Evolutionary conservation across 1,140 invertebrate genomes (phyloP).

Genomic region (Potamilus streckersoni): DNA sequence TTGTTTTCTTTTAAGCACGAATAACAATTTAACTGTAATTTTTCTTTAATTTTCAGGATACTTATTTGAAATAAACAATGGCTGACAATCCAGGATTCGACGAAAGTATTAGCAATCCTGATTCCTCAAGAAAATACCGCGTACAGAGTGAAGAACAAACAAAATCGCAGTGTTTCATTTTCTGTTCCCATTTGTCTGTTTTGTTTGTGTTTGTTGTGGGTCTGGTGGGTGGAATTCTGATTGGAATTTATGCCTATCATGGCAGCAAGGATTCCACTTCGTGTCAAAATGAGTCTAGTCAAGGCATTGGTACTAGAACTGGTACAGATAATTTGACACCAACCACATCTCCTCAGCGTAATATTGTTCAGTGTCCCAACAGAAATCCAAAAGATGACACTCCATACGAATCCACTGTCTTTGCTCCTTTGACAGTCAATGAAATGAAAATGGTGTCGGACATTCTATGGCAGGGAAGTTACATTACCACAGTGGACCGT

Average conservation of each 20-base stretch:
- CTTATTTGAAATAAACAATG: too few species aligned
- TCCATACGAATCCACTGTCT: constrained; percentile 14
- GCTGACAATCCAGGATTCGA: too few species aligned
- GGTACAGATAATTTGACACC: not conserved
- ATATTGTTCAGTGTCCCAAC: not conserved
- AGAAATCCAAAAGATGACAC: constrained; percentile 7
- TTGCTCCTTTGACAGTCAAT: constrained; percentile 10
- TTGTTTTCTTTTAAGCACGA: too few species aligned
- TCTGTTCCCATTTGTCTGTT: not conserved
- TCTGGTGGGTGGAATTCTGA: constrained; percentile 15
- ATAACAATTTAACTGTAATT: too few species aligned
- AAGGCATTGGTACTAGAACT: not conserved
- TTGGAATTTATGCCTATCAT: constrained; percentile 25
- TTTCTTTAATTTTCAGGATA: too few species aligned
- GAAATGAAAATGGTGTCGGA: constrained; percentile 24
- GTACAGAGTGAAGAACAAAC: too few species aligned
- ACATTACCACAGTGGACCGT: constrained; percentile 7
- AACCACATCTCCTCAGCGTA: not conserved
- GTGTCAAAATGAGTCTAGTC: too few species aligned
- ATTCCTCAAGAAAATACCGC: too few species aligned
- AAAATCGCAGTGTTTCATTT: too few species aligned
- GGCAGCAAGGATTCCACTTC: constrained; percentile 3
- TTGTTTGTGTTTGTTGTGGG: constrained; percentile 15
- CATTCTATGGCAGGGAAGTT: not conserved
- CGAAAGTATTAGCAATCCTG: too few species aligned